A percentile compares a stretch with the other conserved stretches of the same genome.
Conservation (phyloP, 64 coral and sea anemone species). For the Stichodactyla mertensii region DNA sequence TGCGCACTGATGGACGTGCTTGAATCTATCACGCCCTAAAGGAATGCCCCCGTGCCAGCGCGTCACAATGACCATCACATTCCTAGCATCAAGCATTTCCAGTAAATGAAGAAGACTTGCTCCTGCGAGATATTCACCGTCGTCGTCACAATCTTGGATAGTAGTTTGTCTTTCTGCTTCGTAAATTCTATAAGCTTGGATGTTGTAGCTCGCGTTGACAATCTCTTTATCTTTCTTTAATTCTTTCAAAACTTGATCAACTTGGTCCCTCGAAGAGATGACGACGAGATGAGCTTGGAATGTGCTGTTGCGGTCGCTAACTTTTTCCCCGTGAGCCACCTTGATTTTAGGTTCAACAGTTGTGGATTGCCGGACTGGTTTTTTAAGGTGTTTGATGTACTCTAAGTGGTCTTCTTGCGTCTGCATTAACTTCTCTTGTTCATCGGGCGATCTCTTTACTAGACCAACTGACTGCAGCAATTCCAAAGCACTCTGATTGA, state of each 20-base stretch:
- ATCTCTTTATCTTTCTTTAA: neutral
- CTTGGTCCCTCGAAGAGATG: neutral
- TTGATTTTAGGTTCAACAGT: neutral
- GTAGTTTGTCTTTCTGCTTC: neutral
- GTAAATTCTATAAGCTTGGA: neutral
- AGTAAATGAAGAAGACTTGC: neutral
- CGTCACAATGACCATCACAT: neutral
- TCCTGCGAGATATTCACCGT: neutral
- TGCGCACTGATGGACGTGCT: neutral
- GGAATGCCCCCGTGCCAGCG: neutral
- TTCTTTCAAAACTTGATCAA: neutral
- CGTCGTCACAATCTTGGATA: neutral
- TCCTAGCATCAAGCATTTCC: neutral
- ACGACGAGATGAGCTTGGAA: conserved; percentile 1
- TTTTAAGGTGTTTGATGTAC: neutral
- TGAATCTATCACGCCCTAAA: neutral
- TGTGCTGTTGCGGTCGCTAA: neutral
- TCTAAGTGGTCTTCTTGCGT: neutral
- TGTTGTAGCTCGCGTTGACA: neutral
- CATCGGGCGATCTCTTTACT: neutral
- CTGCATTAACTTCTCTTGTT: neutral
- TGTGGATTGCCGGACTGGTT: neutral
- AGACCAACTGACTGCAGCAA: neutral
- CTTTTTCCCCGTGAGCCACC: neutral
- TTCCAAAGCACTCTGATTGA: neutral